phyloP scores from a whole-genome alignment of 2,888 invertebrate species.

The Pristionchus exspectatus region DNA sequence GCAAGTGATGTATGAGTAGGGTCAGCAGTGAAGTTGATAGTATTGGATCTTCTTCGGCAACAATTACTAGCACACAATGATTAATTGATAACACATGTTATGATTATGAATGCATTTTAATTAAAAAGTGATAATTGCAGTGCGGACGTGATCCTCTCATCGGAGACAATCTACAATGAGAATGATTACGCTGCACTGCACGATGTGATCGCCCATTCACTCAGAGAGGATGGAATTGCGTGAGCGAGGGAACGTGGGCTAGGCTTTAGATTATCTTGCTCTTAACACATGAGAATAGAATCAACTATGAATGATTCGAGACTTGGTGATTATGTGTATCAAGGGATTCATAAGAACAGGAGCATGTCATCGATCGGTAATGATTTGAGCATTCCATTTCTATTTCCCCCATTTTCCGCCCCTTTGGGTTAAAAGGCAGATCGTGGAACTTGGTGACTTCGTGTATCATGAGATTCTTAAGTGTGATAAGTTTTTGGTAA shows the following conservation, averaged over 20 bases:
- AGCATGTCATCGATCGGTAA: not conserved
- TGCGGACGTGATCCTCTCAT: slow-evolving; percentile 91
- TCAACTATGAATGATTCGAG: not conserved
- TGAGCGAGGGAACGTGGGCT: slow-evolving; percentile 49
- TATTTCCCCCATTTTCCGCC: not conserved
- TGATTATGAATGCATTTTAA: not conserved
- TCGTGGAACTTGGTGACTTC: not conserved
- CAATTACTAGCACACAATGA: not conserved
- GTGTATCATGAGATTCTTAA: not conserved
- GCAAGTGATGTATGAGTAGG: not conserved
- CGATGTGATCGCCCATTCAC: slow-evolving; percentile 82
- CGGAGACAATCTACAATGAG: slow-evolving; percentile 92
- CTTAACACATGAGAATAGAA: too few relatives aligned
- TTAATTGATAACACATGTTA: too few relatives aligned
- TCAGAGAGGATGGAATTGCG: slow-evolving; percentile 83
- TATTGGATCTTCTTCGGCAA: not conserved
- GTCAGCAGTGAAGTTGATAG: not conserved
- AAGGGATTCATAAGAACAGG: not conserved
- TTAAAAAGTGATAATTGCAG: slow-evolving; percentile 78
- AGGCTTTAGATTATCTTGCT: not conserved
- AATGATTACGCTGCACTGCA: slow-evolving; percentile 88
- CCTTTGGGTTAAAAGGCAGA: too few relatives aligned
- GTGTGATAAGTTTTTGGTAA: not conserved
- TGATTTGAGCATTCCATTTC: not conserved
- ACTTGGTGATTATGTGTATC: not conserved